phyloP scores from a whole-genome alignment of 2,888 invertebrate genomes.

The Bruchidius siliquastri region DNA sequence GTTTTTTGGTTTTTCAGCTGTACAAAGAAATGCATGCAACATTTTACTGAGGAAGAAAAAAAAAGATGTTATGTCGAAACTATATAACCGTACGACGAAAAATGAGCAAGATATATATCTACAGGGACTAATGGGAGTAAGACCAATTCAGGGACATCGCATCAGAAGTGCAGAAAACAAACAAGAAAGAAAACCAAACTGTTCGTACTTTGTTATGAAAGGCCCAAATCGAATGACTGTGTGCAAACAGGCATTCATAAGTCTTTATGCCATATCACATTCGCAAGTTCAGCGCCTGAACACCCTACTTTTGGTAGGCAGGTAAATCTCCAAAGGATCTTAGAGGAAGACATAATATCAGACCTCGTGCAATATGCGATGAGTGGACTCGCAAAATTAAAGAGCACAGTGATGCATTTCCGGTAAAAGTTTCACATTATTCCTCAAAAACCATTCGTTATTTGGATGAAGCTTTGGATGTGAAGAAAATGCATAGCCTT shows the following conservation, averaged over 20 bases:
- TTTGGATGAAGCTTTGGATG: constrained; percentile 25
- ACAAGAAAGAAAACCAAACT: constrained; percentile 13
- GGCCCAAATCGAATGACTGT: constrained; percentile 12
- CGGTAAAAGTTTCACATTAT: constrained; percentile 22
- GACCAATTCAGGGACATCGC: constrained; percentile 15
- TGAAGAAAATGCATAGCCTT: constrained; percentile 26
- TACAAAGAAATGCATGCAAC: constrained; percentile 16
- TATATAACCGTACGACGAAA: constrained; percentile 16
- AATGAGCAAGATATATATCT: constrained; percentile 21
- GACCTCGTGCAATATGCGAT: constrained; percentile 17
- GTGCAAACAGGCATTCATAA: constrained; percentile 20
- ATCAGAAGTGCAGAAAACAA: constrained; percentile 5
- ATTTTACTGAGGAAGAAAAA: constrained; percentile 19
- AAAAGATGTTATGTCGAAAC: constrained; percentile 11
- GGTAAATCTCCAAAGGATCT: constrained; percentile 15
- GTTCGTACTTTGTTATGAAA: constrained; percentile 18
- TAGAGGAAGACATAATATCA: constrained; percentile 16
- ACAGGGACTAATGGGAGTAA: constrained; percentile 21
- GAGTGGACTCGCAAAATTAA: constrained; percentile 18
- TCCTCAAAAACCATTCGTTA: constrained; percentile 21
- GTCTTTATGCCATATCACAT: constrained; percentile 17
- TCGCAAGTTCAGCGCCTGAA: constrained; percentile 16
- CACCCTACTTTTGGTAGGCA: constrained; percentile 15
- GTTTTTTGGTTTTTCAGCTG: constrained; percentile 13
- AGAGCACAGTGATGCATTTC: constrained; percentile 17